Evolutionary conservation across 2,888 invertebrate genomes (phyloP).

Genomic region (Dusona sp.): DNA sequence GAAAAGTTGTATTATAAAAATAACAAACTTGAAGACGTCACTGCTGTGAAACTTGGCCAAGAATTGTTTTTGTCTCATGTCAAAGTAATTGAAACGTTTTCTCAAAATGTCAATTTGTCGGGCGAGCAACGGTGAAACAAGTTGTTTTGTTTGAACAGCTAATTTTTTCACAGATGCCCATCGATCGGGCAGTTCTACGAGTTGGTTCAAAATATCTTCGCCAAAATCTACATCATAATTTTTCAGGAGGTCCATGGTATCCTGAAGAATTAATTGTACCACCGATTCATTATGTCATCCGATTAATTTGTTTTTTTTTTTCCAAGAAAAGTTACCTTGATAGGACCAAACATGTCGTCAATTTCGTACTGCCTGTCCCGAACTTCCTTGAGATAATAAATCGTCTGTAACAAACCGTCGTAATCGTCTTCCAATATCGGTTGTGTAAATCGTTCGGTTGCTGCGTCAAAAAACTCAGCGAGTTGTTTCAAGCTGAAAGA

Average conservation of each 20-base stretch:
- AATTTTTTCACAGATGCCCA: slow-evolving; percentile 95
- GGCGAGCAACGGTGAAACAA: slow-evolving; percentile 94
- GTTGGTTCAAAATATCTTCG: slow-evolving; percentile 87
- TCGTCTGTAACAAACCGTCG: slow-evolving; percentile 92
- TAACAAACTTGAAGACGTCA: slow-evolving; percentile 84
- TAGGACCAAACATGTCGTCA: slow-evolving; percentile 95
- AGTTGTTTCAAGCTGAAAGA: slow-evolving; percentile 89
- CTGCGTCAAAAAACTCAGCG: slow-evolving; percentile 91
- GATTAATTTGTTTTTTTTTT: neutral
- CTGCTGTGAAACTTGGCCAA: slow-evolving; percentile 89
- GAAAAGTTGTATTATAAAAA: neutral
- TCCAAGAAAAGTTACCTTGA: slow-evolving; percentile 85
- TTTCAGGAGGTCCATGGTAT: slow-evolving; percentile 93
- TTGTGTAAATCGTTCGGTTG: slow-evolving; percentile 89
- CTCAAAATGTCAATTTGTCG: slow-evolving; percentile 95
- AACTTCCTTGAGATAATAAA: slow-evolving; percentile 92
- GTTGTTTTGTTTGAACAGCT: slow-evolving; percentile 93
- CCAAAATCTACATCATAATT: slow-evolving; percentile 95
- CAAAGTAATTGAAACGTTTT: slow-evolving; percentile 92
- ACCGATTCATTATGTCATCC: neutral
- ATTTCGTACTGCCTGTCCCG: slow-evolving; percentile 92
- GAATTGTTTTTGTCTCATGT: slow-evolving; percentile 91
- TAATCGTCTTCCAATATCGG: slow-evolving; percentile 94
- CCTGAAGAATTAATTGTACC: slow-evolving; percentile 80
- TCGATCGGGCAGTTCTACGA: slow-evolving; percentile 93